Percentiles rank a stretch among this genome's conserved stretches.
phyloP scores from a whole-genome alignment of 2,888 invertebrate genomes.

The Nomada fucata region DNA sequence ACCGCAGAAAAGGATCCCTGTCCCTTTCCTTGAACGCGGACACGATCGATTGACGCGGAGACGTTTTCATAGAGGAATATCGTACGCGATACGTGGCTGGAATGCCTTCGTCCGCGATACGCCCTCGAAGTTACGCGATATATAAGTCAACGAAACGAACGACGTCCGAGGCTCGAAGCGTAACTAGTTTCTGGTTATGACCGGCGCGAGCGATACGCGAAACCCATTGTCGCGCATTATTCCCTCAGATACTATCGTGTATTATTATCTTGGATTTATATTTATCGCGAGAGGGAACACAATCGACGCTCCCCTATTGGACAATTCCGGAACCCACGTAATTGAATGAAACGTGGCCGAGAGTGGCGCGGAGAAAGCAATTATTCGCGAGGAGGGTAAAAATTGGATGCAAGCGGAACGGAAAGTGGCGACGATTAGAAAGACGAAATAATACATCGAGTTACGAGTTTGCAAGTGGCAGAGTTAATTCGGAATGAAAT shows the following conservation, averaged over 20 bases:
- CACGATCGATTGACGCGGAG: slow-evolving; percentile 58
- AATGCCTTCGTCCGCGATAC: slow-evolving; percentile 43
- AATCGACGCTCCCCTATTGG: slow-evolving; percentile 29
- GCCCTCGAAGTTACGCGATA: slow-evolving; percentile 13
- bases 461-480: background rate
- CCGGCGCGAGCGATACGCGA: background rate
- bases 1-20: slow-evolving; percentile 48
- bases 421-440: background rate
- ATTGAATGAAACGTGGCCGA: too few relatives aligned
- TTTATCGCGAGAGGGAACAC: slow-evolving; percentile 32
- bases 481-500: background rate
- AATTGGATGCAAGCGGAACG: background rate
- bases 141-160: slow-evolving; percentile 40
- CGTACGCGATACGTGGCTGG: slow-evolving; percentile 21
- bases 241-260: slow-evolving; percentile 33
- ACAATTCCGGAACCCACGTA: too few relatives aligned
- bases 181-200: slow-evolving; percentile 1
- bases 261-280: too few relatives aligned
- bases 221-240: slow-evolving; percentile 55
- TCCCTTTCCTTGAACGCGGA: slow-evolving; percentile 37
- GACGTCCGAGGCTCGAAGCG: background rate
- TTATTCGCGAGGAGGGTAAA: background rate
- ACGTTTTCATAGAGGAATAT: slow-evolving; percentile 60
- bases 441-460: too few relatives aligned
- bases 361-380: background rate